These are phyloP conservation scores for Neoarius graeffei DNA, from an alignment of 2,113 vertebrate species.

Conservation along the genomic window DNA sequence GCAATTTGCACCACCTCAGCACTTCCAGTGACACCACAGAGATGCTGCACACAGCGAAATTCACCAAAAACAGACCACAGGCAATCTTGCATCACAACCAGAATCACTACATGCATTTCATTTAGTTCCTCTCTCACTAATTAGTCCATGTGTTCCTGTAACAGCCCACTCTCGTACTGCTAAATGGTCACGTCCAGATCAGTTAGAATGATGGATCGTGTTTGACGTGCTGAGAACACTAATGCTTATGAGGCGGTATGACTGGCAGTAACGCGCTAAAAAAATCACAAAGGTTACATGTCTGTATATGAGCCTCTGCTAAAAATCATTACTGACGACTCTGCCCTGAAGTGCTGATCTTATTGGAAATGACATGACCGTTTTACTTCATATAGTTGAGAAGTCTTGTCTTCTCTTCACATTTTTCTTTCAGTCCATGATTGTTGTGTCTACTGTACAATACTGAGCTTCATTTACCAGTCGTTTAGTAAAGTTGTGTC, in stretches of 20 bases:
- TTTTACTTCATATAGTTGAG: background rate
- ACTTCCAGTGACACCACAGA: constrained; percentile 18
- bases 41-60: constrained; percentile 21
- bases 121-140: background rate
- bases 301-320: background rate
- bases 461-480: background rate
- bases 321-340: background rate
- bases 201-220: background rate
- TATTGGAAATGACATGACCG: background rate
- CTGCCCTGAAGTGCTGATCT: background rate
- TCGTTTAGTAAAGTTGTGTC: background rate
- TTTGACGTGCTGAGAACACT: background rate
- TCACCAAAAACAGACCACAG: constrained; percentile 29
- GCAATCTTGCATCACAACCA: constrained; percentile 1
- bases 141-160: background rate
- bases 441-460: background rate
- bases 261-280: background rate
- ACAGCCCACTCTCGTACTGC: background rate
- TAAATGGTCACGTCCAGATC: background rate
- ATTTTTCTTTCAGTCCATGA: background rate
- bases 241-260: background rate
- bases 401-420: background rate
- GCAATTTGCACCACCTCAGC: constrained; percentile 31
- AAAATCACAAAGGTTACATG: background rate
- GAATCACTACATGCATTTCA: background rate